Percentiles rank a stretch among this genome's conserved stretches.
phyloP scores from a whole-genome alignment of 2,797 vertebrate genomes.

The Gobio occitaniae region DNA sequence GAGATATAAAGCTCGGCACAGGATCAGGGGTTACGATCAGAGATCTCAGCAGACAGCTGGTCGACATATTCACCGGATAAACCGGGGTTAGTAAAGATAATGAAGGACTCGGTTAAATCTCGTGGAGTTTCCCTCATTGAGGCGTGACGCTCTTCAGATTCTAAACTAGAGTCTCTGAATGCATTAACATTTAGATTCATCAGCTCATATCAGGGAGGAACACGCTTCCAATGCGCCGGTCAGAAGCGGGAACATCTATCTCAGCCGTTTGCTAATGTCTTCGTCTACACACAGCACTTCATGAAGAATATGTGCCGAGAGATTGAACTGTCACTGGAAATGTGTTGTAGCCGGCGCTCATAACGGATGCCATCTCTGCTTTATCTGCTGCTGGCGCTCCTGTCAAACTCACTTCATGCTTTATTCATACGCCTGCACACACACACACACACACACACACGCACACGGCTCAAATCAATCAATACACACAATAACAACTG shows the following conservation, averaged over 20 bases:
- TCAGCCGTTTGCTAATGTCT: neutral
- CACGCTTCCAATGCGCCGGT: neutral
- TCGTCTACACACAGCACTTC: neutral
- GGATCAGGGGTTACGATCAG: slow-evolving; percentile 15
- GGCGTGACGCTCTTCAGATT: neutral
- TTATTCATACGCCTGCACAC: neutral
- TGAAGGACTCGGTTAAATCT: neutral
- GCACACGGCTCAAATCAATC: neutral
- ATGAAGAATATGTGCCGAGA: slow-evolving; percentile 14
- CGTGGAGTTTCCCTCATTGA: neutral
- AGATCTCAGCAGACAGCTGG: neutral
- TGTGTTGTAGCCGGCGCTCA: neutral
- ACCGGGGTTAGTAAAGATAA: neutral
- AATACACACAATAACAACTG: neutral
- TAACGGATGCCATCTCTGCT: slow-evolving; percentile 14
- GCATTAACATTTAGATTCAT: slow-evolving; percentile 8
- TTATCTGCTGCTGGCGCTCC: slow-evolving; percentile 5
- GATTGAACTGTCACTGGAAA: slow-evolving; percentile 33
- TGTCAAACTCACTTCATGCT: slow-evolving; percentile 7
- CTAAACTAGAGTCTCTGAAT: neutral
- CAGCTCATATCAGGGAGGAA: neutral
- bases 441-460: neutral
- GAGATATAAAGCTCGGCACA: neutral
- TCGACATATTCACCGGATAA: neutral
- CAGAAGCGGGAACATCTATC: neutral